Percentiles rank a stretch among this genome's conserved stretches.
These are phyloP conservation scores for Trematomus bernacchii DNA, from an alignment of 2,797 vertebrate genomes.

Conservation along the genomic window DNA sequence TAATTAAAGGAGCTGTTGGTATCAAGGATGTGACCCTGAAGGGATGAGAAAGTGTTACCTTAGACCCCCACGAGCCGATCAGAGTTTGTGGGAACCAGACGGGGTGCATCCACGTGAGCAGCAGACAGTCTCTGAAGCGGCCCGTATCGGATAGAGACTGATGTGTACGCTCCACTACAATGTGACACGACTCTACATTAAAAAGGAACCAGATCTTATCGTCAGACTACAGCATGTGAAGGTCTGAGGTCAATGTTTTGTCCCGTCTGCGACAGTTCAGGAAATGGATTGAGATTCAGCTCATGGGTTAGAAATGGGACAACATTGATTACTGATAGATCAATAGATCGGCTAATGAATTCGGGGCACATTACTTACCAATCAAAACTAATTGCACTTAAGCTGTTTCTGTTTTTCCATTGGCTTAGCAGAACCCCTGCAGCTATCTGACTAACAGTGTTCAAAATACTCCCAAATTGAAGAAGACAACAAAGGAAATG, in stretches of 20 bases:
- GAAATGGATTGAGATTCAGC: conserved; percentile 74
- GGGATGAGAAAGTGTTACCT: conserved; percentile 80
- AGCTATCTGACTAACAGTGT: neutral
- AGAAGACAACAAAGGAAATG: conserved; percentile 32
- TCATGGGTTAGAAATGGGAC: conserved; percentile 56
- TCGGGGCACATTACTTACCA: conserved; percentile 67
- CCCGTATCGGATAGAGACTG: conserved; percentile 42
- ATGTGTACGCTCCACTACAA: conserved; percentile 29
- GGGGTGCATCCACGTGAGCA: conserved; percentile 45
- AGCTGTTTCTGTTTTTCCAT: conserved; percentile 62
- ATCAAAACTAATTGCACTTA: conserved; percentile 73
- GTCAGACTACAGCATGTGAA: conserved; percentile 14
- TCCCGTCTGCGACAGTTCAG: conserved; percentile 46
- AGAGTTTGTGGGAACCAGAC: conserved; percentile 45
- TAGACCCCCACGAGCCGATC: conserved; percentile 57
- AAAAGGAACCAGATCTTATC: conserved; percentile 42
- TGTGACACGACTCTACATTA: conserved; percentile 34
- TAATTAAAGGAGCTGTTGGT: conserved; percentile 81
- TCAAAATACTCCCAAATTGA: conserved; percentile 26
- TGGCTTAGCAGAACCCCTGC: conserved; percentile 31
- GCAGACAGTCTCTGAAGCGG: conserved; percentile 27
- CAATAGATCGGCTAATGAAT: conserved; percentile 72
- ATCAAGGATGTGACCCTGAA: conserved; percentile 75
- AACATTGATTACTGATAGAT: conserved; percentile 73
- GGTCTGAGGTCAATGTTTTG: conserved; percentile 40